phyloP scores from a whole-genome alignment of 2,797 vertebrate genomes.

The Chromobotia macracanthus region DNA sequence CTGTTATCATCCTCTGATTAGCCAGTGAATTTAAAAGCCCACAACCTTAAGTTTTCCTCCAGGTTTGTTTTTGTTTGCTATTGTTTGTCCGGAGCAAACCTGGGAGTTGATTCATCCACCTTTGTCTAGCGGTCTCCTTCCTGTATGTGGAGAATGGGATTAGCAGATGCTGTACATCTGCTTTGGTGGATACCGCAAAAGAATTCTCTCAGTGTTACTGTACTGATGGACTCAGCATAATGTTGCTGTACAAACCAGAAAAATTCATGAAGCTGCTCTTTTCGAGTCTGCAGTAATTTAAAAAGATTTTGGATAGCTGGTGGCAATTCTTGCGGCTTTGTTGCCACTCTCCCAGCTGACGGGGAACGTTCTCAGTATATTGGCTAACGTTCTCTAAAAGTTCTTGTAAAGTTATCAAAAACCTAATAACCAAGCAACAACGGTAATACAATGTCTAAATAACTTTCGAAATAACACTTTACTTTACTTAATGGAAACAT shows the following conservation, averaged over 20 bases:
- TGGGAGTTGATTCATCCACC: neutral
- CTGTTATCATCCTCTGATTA: neutral
- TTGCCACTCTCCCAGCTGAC: neutral
- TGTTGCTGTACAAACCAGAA: neutral
- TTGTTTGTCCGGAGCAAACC: neutral
- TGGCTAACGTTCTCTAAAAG: too few species aligned
- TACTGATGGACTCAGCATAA: neutral
- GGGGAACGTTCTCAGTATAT: too few species aligned
- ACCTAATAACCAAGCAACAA: too few species aligned
- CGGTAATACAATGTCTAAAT: too few species aligned
- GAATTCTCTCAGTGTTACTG: conserved; percentile 2
- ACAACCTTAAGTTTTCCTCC: neutral
- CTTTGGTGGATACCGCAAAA: neutral
- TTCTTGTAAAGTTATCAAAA: too few species aligned
- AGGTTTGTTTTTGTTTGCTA: too few species aligned
- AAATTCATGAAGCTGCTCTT: neutral
- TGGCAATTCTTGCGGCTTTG: conserved; percentile 3
- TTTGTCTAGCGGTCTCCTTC: neutral
- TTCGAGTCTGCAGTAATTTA: neutral
- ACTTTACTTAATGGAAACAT: too few species aligned
- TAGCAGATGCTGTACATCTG: conserved; percentile 36
- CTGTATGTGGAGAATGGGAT: neutral
- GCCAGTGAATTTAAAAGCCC: neutral
- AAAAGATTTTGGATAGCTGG: neutral
- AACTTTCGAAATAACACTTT: too few species aligned